These are phyloP conservation scores for Sceliomorpha sp. DNA, from an alignment of 2,888 invertebrate genomes.

Conservation along the genomic window DNA sequence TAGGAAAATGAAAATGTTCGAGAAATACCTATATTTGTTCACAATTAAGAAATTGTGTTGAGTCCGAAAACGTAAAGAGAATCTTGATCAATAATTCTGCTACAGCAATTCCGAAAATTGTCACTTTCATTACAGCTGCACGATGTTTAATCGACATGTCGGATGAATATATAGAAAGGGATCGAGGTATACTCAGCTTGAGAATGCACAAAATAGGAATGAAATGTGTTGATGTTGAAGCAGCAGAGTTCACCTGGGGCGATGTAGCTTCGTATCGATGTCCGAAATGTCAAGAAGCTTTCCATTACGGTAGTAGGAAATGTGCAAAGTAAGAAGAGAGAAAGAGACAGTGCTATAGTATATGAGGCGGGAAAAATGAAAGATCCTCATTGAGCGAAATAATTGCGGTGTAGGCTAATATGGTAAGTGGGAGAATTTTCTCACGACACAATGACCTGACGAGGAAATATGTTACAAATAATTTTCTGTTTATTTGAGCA, in stretches of 20 bases:
- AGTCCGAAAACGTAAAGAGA: no score
- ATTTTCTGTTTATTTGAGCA: no score
- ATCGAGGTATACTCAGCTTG: slow-evolving; percentile 29
- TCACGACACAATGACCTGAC: slow-evolving; percentile 58
- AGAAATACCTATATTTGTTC: no score
- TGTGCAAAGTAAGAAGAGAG: slow-evolving; percentile 32
- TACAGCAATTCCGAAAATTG: no score
- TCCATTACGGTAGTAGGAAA: slow-evolving; percentile 30
- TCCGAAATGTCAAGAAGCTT: slow-evolving; percentile 19
- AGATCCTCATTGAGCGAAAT: slow-evolving; percentile 36
- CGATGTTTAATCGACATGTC: slow-evolving; percentile 27
- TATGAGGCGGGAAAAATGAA: slow-evolving; percentile 52
- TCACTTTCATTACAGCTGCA: no score
- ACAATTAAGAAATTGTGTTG: no score
- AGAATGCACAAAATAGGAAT: slow-evolving; percentile 33
- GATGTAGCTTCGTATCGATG: slow-evolving; percentile 25
- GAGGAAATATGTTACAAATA: no score
- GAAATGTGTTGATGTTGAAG: slow-evolving; percentile 4
- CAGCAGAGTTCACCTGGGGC: neutral
- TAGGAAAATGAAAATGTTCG: no score
- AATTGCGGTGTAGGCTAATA: slow-evolving; percentile 55
- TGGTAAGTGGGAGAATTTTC: slow-evolving; percentile 62
- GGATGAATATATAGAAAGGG: slow-evolving; percentile 28
- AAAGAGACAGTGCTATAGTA: slow-evolving; percentile 30
- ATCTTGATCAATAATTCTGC: no score